Evolutionary conservation across 1,140 invertebrate species (phyloP).

Genomic region (Dendrolimus kikuchii): DNA sequence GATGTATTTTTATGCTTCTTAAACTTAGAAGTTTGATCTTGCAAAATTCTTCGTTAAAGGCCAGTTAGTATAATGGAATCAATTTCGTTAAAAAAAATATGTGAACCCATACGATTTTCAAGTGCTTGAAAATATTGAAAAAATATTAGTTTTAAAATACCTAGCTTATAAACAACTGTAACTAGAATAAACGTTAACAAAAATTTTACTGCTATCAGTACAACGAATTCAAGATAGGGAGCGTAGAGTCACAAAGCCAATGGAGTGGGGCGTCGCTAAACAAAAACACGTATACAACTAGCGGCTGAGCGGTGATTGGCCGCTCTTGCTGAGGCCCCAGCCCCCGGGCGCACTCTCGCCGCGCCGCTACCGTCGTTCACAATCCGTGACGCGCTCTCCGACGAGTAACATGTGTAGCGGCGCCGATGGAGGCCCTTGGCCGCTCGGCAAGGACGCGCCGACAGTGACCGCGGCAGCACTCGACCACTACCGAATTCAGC

Average conservation of each 20-base stretch:
- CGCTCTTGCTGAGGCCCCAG: slow-evolving; percentile 18
- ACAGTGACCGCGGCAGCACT: slow-evolving; percentile 75
- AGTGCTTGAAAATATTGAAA: too few species aligned
- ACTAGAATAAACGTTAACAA: not conserved
- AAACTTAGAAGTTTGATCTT: too few species aligned
- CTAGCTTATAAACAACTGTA: too few species aligned
- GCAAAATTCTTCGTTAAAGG: too few species aligned
- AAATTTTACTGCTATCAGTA: slow-evolving; percentile 36
- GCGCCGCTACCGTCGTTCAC: slow-evolving; percentile 15
- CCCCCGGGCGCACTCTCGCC: slow-evolving; percentile 14
- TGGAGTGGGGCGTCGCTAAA: slow-evolving; percentile 69
- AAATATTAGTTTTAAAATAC: too few species aligned
- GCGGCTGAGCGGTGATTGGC: slow-evolving; percentile 47
- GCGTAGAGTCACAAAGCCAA: slow-evolving; percentile 44
- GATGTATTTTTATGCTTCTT: too few species aligned
- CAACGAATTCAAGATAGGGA: slow-evolving; percentile 53
- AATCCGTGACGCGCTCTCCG: slow-evolving; percentile 39
- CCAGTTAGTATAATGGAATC: too few species aligned
- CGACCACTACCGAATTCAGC: slow-evolving; percentile 88
- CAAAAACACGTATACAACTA: slow-evolving; percentile 69
- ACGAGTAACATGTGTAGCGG: slow-evolving; percentile 59
- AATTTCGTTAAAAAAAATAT: too few species aligned
- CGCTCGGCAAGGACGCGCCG: slow-evolving; percentile 57
- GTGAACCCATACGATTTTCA: too few species aligned
- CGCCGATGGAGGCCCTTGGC: slow-evolving; percentile 57